Conservation (phyloP, 2,113 vertebrate genomes). For the Ciconia boyciana region DNA sequence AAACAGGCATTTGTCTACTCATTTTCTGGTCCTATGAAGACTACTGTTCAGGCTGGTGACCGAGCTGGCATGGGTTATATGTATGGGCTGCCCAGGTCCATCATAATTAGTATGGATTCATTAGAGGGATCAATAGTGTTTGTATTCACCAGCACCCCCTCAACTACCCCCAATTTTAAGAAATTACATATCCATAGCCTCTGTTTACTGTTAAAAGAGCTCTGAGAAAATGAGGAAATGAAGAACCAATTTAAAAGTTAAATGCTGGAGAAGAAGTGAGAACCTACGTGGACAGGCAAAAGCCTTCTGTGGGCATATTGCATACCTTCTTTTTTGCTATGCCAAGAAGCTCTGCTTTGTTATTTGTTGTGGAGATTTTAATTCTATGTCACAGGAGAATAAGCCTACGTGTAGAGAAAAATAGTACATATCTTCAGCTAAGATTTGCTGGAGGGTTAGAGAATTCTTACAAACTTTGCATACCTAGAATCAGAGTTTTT, state of each 20-base stretch:
- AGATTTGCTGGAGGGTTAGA: background rate
- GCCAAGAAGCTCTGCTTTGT: background rate
- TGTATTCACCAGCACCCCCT: background rate
- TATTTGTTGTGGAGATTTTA: background rate
- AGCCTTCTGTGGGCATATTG: background rate
- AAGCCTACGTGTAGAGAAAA: background rate
- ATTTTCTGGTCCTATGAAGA: conserved; percentile 8
- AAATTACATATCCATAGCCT: background rate
- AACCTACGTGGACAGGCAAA: background rate
- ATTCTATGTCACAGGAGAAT: background rate
- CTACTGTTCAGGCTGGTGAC: background rate
- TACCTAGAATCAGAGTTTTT: background rate
- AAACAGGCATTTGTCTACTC: conserved; percentile 26
- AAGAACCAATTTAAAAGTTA: background rate
- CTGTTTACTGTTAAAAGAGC: background rate
- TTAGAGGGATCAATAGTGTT: background rate
- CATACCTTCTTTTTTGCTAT: background rate
- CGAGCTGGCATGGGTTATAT: background rate
- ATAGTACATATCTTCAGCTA: background rate
- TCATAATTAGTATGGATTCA: background rate
- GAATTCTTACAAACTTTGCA: background rate
- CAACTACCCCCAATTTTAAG: background rate
- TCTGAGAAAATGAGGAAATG: background rate
- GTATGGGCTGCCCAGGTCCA: background rate
- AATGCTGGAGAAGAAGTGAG: background rate